Percentiles rank a stretch among this genome's conserved stretches.
Evolutionary conservation across 35 echinoderm and acorn worm genomes (phyloP).

Genomic region (Diadema setosum): DNA sequence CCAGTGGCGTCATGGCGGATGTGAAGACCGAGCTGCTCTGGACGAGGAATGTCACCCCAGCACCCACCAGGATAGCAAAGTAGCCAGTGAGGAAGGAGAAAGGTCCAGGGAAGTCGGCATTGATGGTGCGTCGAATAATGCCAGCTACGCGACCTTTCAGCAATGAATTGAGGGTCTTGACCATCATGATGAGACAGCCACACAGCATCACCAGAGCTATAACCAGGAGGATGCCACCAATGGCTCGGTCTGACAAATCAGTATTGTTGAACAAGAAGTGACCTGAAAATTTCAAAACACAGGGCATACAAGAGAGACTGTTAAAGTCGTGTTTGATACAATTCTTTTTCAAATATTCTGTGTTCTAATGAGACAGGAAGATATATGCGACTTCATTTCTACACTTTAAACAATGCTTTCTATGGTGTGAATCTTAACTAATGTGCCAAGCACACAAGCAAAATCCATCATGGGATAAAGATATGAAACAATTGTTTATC

Average conservation of each 20-base stretch:
- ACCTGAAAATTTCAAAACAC: too few species aligned
- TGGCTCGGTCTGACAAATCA: conserved; percentile 71
- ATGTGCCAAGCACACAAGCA: too few species aligned
- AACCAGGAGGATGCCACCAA: conserved; percentile 76
- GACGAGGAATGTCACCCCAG: conserved; percentile 80
- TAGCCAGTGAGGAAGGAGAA: conserved; percentile 82
- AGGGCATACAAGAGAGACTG: too few species aligned
- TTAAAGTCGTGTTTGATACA: too few species aligned
- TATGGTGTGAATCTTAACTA: too few species aligned
- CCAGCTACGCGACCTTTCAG: conserved; percentile 70
- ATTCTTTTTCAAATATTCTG: too few species aligned
- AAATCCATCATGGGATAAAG: too few species aligned
- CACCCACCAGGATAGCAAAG: conserved; percentile 88
- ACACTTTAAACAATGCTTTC: too few species aligned
- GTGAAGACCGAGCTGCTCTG: conserved; percentile 98
- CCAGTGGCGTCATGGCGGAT: conserved; percentile 86
- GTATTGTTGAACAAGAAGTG: conserved; percentile 72
- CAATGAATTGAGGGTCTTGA: conserved; percentile 75
- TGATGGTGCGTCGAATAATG: conserved; percentile 67
- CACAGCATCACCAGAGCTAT: conserved; percentile 59
- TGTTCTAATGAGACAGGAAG: too few species aligned
- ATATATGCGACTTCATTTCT: not conserved
- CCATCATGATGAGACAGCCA: conserved; percentile 65
- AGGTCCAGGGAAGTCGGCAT: conserved; percentile 86
- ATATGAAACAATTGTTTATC: too few species aligned